Evolutionary conservation across 2,888 invertebrate species (phyloP).

Genomic region (Meliscaeva auricollis): DNA sequence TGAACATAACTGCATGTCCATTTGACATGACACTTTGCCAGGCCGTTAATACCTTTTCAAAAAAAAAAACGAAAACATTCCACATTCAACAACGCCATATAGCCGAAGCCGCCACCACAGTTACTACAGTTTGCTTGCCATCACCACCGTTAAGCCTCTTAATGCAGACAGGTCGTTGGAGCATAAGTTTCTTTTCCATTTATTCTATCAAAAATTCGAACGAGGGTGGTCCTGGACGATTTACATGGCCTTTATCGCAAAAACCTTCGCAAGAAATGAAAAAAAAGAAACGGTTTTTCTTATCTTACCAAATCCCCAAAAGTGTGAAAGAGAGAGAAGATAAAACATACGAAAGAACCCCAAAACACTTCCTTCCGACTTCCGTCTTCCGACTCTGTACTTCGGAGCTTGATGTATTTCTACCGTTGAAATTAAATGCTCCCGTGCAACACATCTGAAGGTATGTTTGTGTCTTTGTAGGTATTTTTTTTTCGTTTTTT

Average conservation of each 20-base stretch:
- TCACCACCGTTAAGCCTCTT: slow-evolving; percentile 29
- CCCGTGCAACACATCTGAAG: slow-evolving; percentile 28
- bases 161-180: slow-evolving; percentile 56
- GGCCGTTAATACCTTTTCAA: slow-evolving; percentile 36
- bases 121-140: neutral
- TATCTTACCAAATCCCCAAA: slow-evolving; percentile 14
- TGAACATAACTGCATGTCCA: slow-evolving; percentile 50
- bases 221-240: slow-evolving; percentile 42
- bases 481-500: slow-evolving; percentile 10
- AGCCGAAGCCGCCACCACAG: neutral
- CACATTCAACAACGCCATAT: neutral
- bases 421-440: slow-evolving; percentile 40
- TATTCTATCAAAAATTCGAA: slow-evolving; percentile 29
- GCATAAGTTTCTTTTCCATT: slow-evolving; percentile 56
- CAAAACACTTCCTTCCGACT: slow-evolving; percentile 24
- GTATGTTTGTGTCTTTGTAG: neutral
- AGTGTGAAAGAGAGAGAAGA: neutral
- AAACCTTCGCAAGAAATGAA: slow-evolving; percentile 38
- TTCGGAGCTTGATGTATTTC: slow-evolving; percentile 38
- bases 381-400: slow-evolving; percentile 20
- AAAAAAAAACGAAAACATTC: slow-evolving; percentile 18
- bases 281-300: slow-evolving; percentile 40
- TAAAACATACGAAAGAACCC: slow-evolving; percentile 34
- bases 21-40: slow-evolving; percentile 59
- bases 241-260: slow-evolving; percentile 45